Evolutionary conservation across 2,797 vertebrate species (phyloP).

Genomic region (Chelon auratus): DNA sequence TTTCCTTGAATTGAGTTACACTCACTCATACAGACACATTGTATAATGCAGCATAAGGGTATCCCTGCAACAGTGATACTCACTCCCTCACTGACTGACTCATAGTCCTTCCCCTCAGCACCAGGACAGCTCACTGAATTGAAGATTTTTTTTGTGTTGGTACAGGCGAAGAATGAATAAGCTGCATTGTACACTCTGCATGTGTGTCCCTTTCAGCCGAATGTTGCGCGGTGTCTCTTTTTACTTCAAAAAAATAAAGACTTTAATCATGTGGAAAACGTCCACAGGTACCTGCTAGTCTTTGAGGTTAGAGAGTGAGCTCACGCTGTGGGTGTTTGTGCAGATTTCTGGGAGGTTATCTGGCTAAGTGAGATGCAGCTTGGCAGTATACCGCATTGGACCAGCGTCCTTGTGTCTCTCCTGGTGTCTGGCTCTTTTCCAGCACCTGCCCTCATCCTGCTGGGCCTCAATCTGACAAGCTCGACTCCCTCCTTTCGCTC

Average conservation of each 20-base stretch:
- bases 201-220: neutral
- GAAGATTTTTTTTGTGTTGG: slow-evolving; percentile 16
- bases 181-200: neutral
- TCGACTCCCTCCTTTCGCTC: slow-evolving; percentile 26
- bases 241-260: neutral
- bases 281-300: slow-evolving; percentile 15
- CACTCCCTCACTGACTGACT: slow-evolving; percentile 66
- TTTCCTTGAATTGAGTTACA: slow-evolving; percentile 68
- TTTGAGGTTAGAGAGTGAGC: neutral
- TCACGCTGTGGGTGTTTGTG: slow-evolving; percentile 18
- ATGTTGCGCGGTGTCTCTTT: slow-evolving; percentile 1
- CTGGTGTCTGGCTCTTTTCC: slow-evolving; percentile 76
- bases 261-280: neutral
- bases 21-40: slow-evolving; percentile 44
- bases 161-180: neutral
- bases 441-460: slow-evolving; percentile 63
- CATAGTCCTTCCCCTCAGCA: slow-evolving; percentile 53
- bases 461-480: slow-evolving; percentile 59
- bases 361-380: slow-evolving; percentile 44
- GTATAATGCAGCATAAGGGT: slow-evolving; percentile 54
- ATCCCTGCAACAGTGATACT: slow-evolving; percentile 68
- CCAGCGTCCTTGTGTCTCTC: slow-evolving; percentile 78
- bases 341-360: slow-evolving; percentile 36
- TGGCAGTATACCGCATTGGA: slow-evolving; percentile 71
- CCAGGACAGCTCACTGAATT: slow-evolving; percentile 30